Evolutionary conservation across 2,113 vertebrate species (phyloP).

Genomic region (Regulus satrapa): DNA sequence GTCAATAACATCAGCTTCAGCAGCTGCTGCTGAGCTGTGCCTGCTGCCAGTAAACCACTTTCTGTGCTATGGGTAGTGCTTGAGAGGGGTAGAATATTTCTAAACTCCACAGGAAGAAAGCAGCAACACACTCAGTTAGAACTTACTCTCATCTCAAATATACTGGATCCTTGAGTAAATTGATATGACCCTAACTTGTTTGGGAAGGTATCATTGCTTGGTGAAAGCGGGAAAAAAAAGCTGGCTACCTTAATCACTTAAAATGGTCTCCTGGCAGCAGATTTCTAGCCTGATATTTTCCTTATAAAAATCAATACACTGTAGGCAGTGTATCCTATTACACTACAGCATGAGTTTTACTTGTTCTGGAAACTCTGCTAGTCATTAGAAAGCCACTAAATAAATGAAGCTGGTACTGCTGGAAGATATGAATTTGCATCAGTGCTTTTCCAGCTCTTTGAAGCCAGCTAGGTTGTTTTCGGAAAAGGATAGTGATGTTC

Average conservation of each 20-base stretch:
- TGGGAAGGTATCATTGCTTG: background rate
- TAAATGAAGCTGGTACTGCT: background rate
- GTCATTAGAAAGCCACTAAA: background rate
- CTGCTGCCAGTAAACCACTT: background rate
- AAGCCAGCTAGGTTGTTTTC: background rate
- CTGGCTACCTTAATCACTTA: background rate
- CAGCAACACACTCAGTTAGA: background rate
- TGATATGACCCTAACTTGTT: background rate
- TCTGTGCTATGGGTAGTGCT: background rate
- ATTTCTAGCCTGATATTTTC: background rate
- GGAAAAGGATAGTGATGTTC: background rate
- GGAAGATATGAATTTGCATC: background rate
- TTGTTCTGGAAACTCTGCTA: background rate
- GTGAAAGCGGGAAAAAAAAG: background rate
- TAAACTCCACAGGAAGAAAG: background rate
- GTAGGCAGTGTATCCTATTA: background rate
- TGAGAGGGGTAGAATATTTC: background rate
- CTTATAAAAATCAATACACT: background rate
- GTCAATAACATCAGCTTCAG: background rate
- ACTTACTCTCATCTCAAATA: background rate
- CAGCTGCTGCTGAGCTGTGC: background rate
- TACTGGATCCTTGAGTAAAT: background rate
- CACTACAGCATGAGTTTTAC: background rate
- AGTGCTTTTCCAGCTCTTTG: background rate
- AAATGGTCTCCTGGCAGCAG: background rate